Evolutionary conservation across 2,797 vertebrate genomes (phyloP), one percentile per base, ranked within the genome.

Genomic region (Hirundo rustica): DNA sequence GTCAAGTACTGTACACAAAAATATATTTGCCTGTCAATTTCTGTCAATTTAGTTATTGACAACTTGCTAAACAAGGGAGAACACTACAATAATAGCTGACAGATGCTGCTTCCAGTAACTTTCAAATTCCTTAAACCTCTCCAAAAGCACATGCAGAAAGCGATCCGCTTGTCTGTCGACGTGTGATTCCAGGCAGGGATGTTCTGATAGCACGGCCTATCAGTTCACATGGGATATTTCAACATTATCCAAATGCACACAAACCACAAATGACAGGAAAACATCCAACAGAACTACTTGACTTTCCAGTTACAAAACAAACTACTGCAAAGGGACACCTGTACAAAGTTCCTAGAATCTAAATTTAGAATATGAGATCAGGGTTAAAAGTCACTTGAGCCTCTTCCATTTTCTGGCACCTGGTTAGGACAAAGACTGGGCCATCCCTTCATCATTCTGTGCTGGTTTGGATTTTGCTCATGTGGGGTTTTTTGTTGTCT

Each of bases 21-120:
- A 93, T 84, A 65, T 45, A 55, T 90, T 85, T 80, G 64, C 82
- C 78, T 71, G 73, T 38, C 38, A 71, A 74, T 96, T 96, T 89
- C 88, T 96, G 95, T 95, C 78, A 87, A 84, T 84, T 91, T 85
- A 55, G 76, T 42, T 70, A 73, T 32, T 94, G 94, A 95, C 95
- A 97, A 89, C 93, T 96, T 94, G 94, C 96, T 95, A 94, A 96
- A 96, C 11, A 72, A 93, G 70, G 92, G 95, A 7, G 71, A 92
- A 86, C 89, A 89, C 73, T 73, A 73, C 89, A 93, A 67, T 85
- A 96, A 87, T 80, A 95, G 74, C 26, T 95, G 95, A 91, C 97
- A 96, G 97, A 91, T 97, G 91, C 85, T 85, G 79, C 86, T 96
- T 96, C 93, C 72, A 72, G 42, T 76, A 87, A 89, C 78, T 91